phyloP scores from a whole-genome alignment of 2,888 invertebrate species.

The Rutpela maculata region DNA sequence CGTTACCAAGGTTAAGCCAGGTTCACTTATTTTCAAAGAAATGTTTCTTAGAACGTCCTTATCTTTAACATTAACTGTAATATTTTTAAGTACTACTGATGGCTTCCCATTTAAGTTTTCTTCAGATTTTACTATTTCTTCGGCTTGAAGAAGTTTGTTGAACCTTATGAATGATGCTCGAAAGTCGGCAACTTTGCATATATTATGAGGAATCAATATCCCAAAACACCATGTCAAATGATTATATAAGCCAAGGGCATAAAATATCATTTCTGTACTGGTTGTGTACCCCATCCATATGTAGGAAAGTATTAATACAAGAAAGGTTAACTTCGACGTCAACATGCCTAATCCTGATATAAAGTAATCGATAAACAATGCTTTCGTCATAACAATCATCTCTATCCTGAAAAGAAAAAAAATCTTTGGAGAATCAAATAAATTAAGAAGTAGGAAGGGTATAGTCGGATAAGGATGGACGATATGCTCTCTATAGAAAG shows the following conservation, averaged over 20 bases:
- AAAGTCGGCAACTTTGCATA: slow-evolving; percentile 53
- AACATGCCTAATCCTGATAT: slow-evolving; percentile 62
- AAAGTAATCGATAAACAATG: slow-evolving; percentile 59
- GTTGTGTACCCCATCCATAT: slow-evolving; percentile 54
- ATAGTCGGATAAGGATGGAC: too few species aligned
- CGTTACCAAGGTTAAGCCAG: slow-evolving; percentile 75
- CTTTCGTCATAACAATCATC: slow-evolving; percentile 48
- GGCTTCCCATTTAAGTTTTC: slow-evolving; percentile 27
- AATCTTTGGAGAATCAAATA: too few species aligned
- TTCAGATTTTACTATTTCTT: slow-evolving; percentile 46
- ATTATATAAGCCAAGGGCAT: slow-evolving; percentile 47
- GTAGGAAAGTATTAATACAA: slow-evolving; percentile 56
- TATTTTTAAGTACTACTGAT: slow-evolving; percentile 43
- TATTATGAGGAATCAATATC: slow-evolving; percentile 53
- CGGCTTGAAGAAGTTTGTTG: slow-evolving; percentile 47
- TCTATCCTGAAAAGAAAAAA: slow-evolving; percentile 55
- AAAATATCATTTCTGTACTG: slow-evolving; percentile 57
- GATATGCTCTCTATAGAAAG: too few species aligned
- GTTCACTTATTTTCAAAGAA: slow-evolving; percentile 69
- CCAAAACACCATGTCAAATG: slow-evolving; percentile 50
- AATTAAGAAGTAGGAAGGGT: too few species aligned
- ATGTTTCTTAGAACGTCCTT: slow-evolving; percentile 70
- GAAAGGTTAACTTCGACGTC: slow-evolving; percentile 53
- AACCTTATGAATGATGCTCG: slow-evolving; percentile 54
- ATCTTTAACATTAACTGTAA: slow-evolving; percentile 56